phyloP scores from a whole-genome alignment of 2,797 vertebrate species.

The Epinephelus malabaricus region DNA sequence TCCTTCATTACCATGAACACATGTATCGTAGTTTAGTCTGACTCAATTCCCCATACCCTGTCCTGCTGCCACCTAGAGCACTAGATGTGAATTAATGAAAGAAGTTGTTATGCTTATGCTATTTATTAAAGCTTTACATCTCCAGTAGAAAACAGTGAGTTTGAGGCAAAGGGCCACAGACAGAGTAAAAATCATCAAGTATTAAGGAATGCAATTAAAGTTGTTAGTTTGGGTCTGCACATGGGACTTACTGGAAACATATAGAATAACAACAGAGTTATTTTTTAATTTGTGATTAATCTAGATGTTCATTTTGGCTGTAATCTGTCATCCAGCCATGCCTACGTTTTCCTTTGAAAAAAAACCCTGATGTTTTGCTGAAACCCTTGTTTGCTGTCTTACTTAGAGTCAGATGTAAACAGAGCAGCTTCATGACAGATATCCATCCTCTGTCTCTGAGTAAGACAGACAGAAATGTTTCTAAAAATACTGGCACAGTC shows the following conservation, averaged over 20 bases:
- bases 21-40: too few relatives aligned
- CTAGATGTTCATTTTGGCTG: neutral
- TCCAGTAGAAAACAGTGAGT: neutral
- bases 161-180: neutral
- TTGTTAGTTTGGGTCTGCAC: neutral
- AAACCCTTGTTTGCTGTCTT: conserved; percentile 8
- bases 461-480: neutral
- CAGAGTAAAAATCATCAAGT: neutral
- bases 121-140: neutral
- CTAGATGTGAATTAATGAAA: too few relatives aligned
- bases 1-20: too few relatives aligned
- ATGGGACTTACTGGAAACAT: conserved; percentile 15
- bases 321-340: neutral
- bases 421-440: neutral
- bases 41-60: too few relatives aligned
- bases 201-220: neutral
- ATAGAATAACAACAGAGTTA: neutral
- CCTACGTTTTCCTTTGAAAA: neutral
- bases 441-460: conserved; percentile 1
- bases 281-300: neutral
- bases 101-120: too few relatives aligned
- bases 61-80: neutral
- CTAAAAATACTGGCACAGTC: neutral
- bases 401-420: conserved; percentile 15
- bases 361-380: neutral